Conservation (phyloP, 2,113 vertebrate species). For the Hucho hucho region DNA sequence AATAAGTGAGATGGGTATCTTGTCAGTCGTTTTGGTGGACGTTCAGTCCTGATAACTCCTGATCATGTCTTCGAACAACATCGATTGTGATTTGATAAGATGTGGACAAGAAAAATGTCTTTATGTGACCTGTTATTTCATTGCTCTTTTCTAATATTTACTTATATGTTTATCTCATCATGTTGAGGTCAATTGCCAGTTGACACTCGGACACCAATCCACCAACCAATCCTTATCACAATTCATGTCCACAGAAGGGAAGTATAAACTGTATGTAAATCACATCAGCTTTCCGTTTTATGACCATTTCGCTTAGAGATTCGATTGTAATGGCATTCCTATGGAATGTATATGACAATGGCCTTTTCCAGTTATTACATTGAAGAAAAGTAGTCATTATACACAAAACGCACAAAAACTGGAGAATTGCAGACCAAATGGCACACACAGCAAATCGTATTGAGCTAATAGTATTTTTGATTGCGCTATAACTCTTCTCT, state of each 20-base stretch:
- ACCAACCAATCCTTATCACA: neutral
- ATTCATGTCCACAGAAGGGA: neutral
- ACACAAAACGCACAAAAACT: neutral
- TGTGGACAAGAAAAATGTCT: slow-evolving; percentile 22
- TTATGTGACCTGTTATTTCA: slow-evolving; percentile 17
- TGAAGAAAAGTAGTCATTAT: neutral
- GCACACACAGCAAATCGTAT: too few species aligned
- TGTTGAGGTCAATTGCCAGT: neutral
- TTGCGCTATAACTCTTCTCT: neutral
- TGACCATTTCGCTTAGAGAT: too few species aligned
- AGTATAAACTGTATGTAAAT: neutral
- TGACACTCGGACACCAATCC: neutral
- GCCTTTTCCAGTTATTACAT: neutral
- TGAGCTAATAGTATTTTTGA: neutral
- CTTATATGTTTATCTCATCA: slow-evolving; percentile 33
- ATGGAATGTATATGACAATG: neutral
- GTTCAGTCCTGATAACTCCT: slow-evolving; percentile 47
- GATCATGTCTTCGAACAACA: slow-evolving; percentile 31
- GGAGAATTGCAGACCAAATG: neutral
- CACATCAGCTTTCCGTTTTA: neutral
- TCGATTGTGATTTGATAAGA: slow-evolving; percentile 1
- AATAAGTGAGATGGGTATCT: slow-evolving; percentile 41
- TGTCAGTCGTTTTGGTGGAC: slow-evolving; percentile 50
- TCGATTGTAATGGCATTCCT: neutral
- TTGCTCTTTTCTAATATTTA: slow-evolving; percentile 7